These are phyloP conservation scores for Pachliopta kotzebuea DNA, from an alignment of 2,888 invertebrate genomes.

Conservation along the genomic window DNA sequence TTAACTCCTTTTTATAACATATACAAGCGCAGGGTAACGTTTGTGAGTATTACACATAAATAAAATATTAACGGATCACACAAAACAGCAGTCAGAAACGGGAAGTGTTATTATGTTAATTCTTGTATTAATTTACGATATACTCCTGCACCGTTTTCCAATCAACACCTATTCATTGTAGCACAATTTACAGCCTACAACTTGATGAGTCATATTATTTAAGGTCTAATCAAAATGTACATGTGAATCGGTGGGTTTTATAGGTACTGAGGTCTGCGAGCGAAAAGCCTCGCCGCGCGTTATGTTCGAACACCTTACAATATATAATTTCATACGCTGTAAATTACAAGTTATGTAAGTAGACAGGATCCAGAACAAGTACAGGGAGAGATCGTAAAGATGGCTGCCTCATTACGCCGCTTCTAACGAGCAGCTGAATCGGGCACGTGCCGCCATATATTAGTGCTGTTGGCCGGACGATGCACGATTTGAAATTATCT, in stretches of 20 bases:
- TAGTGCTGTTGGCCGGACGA: conserved; percentile 15
- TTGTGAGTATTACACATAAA: too few relatives aligned
- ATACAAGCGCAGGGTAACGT: too few relatives aligned
- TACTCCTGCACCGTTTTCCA: too few relatives aligned
- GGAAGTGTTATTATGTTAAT: too few relatives aligned
- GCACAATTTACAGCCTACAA: not conserved
- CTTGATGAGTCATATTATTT: conserved; percentile 13
- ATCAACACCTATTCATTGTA: not conserved
- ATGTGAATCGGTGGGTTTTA: conserved; percentile 15
- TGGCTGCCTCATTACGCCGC: conserved; percentile 58
- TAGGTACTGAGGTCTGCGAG: not conserved
- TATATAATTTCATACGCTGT: conserved; percentile 28
- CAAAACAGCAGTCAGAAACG: too few relatives aligned
- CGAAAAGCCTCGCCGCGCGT: conserved; percentile 2
- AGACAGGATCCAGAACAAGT: conserved; percentile 42
- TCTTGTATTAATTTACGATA: too few relatives aligned
- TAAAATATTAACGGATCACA: too few relatives aligned
- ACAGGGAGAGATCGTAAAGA: conserved; percentile 63
- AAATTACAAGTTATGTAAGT: conserved; percentile 31
- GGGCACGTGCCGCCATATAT: conserved; percentile 51
- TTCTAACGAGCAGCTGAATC: conserved; percentile 53
- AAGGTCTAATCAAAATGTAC: conserved; percentile 14
- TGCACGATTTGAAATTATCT: conserved; percentile 24
- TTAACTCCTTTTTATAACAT: too few relatives aligned
- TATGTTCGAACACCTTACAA: conserved; percentile 4